phyloP scores from a whole-genome alignment of 2,113 vertebrate species.

The Jaculus jaculus region DNA sequence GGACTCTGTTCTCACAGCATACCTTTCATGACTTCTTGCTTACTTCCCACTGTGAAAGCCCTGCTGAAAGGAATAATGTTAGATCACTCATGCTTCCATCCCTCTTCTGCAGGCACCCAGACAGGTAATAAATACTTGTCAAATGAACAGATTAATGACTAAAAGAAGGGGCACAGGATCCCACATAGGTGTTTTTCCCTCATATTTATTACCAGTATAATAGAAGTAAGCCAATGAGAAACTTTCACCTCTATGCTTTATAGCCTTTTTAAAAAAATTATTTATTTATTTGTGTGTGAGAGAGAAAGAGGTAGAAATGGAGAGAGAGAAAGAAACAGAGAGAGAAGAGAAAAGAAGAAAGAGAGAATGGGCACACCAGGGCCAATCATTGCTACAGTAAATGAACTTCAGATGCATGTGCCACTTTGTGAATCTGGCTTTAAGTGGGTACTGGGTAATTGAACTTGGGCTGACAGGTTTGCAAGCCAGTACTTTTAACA shows the following conservation, averaged over 20 bases:
- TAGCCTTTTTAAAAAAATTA: no score
- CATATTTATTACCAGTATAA: neutral
- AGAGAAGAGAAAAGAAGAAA: no score
- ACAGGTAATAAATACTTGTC: neutral
- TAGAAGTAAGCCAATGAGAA: neutral
- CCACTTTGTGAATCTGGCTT: no score
- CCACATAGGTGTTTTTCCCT: conserved; percentile 19
- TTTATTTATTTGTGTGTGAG: no score
- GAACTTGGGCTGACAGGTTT: no score
- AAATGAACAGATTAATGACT: neutral
- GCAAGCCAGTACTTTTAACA: no score
- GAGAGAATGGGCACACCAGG: no score
- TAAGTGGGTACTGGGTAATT: no score
- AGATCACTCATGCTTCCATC: neutral
- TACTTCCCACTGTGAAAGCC: neutral
- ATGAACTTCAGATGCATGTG: no score
- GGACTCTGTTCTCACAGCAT: neutral
- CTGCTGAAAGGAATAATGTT: neutral
- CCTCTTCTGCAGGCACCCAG: neutral
- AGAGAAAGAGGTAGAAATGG: no score
- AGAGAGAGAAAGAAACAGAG: no score
- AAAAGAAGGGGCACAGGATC: neutral
- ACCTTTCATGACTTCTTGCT: neutral
- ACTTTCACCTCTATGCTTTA: neutral
- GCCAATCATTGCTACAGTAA: no score